A percentile compares a stretch with the other conserved stretches of the same genome.
Evolutionary conservation across 2,888 invertebrate genomes (phyloP).

Genomic region (Eristalinus aeneus): DNA sequence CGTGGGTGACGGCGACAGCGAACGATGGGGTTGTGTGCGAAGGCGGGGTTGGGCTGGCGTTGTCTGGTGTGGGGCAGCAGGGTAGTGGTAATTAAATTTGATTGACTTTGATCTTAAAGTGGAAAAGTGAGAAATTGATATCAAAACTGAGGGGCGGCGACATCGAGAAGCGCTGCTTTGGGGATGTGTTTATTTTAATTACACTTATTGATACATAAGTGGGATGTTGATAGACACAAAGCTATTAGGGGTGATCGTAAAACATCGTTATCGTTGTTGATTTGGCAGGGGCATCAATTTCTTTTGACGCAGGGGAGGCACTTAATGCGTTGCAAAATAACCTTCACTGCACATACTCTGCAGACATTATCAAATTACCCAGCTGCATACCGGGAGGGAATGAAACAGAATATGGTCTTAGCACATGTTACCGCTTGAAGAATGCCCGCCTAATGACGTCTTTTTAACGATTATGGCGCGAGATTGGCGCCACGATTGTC

Average conservation of each 20-base stretch:
- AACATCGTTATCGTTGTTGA: background rate
- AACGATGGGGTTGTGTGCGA: background rate
- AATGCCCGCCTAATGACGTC: background rate
- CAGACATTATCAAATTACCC: no score
- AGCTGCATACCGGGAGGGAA: background rate
- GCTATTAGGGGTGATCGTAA: background rate
- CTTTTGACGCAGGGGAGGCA: background rate
- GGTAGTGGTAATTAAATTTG: conserved; percentile 21
- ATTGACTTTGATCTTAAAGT: conserved; percentile 40
- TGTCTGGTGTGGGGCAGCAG: background rate
- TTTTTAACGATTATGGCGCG: background rate
- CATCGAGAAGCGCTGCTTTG: background rate
- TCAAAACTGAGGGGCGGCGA: conserved; percentile 20
- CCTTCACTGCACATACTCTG: no score
- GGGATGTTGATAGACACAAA: background rate
- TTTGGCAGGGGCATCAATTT: background rate
- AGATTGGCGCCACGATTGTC: background rate
- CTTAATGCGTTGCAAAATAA: no score
- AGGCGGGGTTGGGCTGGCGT: background rate
- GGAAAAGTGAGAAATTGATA: conserved; percentile 22
- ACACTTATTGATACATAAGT: background rate
- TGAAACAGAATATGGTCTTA: background rate
- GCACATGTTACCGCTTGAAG: background rate
- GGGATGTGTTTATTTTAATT: conserved; percentile 13
- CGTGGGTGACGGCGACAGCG: background rate